A percentile compares a stretch with the other conserved stretches of the same genome.
Conservation (phyloP, 2,797 vertebrate genomes). For the Silurus lanzhouensis region DNA sequence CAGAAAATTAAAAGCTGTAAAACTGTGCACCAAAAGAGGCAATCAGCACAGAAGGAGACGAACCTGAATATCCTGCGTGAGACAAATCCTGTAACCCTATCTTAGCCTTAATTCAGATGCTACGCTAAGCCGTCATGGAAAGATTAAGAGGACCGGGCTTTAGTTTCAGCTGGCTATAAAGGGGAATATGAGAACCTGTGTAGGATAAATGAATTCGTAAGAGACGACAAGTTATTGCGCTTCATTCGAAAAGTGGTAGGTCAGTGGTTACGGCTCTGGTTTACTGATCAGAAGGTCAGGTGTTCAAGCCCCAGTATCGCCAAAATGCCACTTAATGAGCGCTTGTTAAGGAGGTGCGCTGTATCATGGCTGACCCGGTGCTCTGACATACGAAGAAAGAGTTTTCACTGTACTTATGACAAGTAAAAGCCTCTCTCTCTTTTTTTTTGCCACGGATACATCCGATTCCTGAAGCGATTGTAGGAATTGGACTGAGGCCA, state of each 20-base stretch:
- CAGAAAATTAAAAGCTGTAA: background rate
- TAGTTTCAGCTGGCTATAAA: slow-evolving; percentile 28
- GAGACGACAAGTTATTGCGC: background rate
- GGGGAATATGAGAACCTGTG: slow-evolving; percentile 1
- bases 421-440: background rate
- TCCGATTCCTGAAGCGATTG: background rate
- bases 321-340: too few relatives aligned
- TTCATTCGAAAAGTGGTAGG: background rate
- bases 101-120: slow-evolving; percentile 36
- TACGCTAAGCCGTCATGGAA: slow-evolving; percentile 35
- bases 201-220: background rate
- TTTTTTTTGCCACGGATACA: background rate
- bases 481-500: background rate
- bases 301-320: too few relatives aligned
- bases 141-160: slow-evolving; percentile 9
- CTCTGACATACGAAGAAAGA: too few relatives aligned
- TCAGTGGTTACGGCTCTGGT: too few relatives aligned
- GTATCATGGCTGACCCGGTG: too few relatives aligned
- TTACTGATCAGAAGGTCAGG: too few relatives aligned
- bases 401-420: too few relatives aligned
- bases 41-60: slow-evolving; percentile 20
- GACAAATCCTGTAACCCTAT: slow-evolving; percentile 44
- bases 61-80: slow-evolving; percentile 8
- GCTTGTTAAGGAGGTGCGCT: too few relatives aligned
- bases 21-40: slow-evolving; percentile 11